phyloP scores from a whole-genome alignment of 2,113 vertebrate genomes.

The Erinaceus europaeus region DNA sequence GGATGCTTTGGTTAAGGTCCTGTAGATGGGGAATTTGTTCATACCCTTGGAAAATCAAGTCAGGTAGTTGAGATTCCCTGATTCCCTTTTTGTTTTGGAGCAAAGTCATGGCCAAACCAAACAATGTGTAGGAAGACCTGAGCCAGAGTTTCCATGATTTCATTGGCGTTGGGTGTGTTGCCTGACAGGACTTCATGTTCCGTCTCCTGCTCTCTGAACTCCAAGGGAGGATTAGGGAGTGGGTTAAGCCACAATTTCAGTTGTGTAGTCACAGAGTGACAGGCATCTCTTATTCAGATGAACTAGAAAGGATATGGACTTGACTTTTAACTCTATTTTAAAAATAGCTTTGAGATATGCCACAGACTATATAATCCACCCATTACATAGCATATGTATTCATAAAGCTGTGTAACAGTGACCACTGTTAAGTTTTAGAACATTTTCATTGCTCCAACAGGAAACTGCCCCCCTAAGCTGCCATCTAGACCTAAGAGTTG shows the following conservation, averaged over 20 bases:
- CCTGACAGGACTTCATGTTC: slow-evolving; percentile 1
- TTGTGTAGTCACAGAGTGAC: neutral
- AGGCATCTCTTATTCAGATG: neutral
- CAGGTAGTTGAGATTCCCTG: neutral
- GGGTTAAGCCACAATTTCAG: neutral
- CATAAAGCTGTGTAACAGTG: neutral
- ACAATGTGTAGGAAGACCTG: slow-evolving; percentile 17
- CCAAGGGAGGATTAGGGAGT: neutral
- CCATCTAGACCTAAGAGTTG: neutral
- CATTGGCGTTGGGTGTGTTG: neutral
- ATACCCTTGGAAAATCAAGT: neutral
- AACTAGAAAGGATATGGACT: neutral
- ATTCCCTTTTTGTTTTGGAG: slow-evolving; percentile 1
- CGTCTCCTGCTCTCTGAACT: neutral
- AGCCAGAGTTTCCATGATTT: neutral
- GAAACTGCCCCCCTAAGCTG: neutral
- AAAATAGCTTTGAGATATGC: neutral
- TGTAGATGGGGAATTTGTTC: neutral
- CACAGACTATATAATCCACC: neutral
- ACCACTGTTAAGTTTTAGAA: neutral
- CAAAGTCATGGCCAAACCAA: neutral
- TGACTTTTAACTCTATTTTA: neutral
- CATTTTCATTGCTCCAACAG: neutral
- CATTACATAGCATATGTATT: neutral
- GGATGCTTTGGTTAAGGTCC: neutral